Conservation (phyloP, 2,888 invertebrate species). For the Drosophila subsilvestris region DNA sequence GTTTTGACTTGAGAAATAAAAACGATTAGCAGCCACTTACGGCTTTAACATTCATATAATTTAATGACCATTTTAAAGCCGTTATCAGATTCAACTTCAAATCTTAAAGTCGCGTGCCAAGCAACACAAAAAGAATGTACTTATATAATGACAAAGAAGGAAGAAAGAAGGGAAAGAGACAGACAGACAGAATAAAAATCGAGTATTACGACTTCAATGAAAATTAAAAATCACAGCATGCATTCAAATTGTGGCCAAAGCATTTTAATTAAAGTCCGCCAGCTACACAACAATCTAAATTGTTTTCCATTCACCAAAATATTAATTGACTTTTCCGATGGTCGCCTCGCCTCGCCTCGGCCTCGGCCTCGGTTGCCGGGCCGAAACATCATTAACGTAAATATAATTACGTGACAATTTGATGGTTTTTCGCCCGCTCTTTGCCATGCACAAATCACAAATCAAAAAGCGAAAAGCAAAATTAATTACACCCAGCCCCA, state of each 20-base stretch:
- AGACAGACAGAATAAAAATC: slow-evolving; percentile 13
- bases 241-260: slow-evolving; percentile 50
- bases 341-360: slow-evolving; percentile 29
- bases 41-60: slow-evolving; percentile 32
- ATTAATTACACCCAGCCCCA: slow-evolving; percentile 36
- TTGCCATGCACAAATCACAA: slow-evolving; percentile 40
- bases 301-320: slow-evolving; percentile 56
- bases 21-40: slow-evolving; percentile 58
- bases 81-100: slow-evolving; percentile 34
- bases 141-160: slow-evolving; percentile 16
- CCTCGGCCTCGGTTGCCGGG: slow-evolving; percentile 11
- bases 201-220: slow-evolving; percentile 51
- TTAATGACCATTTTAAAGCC: slow-evolving; percentile 51
- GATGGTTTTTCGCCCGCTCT: slow-evolving; percentile 53
- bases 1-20: slow-evolving; percentile 46
- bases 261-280: slow-evolving; percentile 64
- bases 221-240: slow-evolving; percentile 70
- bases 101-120: slow-evolving; percentile 55
- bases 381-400: slow-evolving; percentile 73
- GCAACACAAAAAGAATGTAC: slow-evolving; percentile 2
- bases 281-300: slow-evolving; percentile 50
- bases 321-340: slow-evolving; percentile 75
- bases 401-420: slow-evolving; percentile 82
- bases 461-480: slow-evolving; percentile 52
- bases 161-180: not conserved